A percentile compares a stretch with the other conserved stretches of the same genome.
Evolutionary conservation across 30 jellyfish, hydroid and myxozoan genomes (phyloP).

Genomic region (Phacellophora camtschatica): DNA sequence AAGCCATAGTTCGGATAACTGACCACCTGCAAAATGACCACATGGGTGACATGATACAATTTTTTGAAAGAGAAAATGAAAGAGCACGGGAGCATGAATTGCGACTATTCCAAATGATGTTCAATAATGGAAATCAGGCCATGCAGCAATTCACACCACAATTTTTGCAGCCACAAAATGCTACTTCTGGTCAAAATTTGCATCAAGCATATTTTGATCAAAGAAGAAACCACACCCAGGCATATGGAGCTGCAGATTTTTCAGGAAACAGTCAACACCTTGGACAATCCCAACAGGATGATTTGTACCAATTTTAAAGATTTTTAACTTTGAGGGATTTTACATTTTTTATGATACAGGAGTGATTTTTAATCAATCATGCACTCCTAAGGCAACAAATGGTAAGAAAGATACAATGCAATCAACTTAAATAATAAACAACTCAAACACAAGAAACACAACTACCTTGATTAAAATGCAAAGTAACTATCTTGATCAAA

Average conservation of each 20-base stretch:
- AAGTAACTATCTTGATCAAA: no score
- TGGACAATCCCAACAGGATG: neutral
- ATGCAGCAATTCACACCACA: neutral
- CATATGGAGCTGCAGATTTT: neutral
- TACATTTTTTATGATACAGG: no score
- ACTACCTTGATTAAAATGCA: no score
- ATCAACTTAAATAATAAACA: no score
- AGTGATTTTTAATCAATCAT: no score
- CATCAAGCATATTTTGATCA: neutral
- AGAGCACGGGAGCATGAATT: neutral
- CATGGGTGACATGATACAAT: neutral
- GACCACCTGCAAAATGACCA: neutral
- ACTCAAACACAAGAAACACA: no score
- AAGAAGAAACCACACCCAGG: neutral
- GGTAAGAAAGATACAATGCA: no score
- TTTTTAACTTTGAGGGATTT: neutral
- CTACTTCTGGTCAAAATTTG: neutral
- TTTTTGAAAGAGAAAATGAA: neutral
- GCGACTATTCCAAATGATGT: neutral
- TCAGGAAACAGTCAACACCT: neutral
- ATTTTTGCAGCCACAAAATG: neutral
- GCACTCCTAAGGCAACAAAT: no score
- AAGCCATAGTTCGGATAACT: neutral
- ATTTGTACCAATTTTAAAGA: neutral
- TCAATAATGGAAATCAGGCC: neutral